These are phyloP conservation scores for Polypedilum pembai DNA, from an alignment of 1,140 invertebrate species.

Conservation along the genomic window DNA sequence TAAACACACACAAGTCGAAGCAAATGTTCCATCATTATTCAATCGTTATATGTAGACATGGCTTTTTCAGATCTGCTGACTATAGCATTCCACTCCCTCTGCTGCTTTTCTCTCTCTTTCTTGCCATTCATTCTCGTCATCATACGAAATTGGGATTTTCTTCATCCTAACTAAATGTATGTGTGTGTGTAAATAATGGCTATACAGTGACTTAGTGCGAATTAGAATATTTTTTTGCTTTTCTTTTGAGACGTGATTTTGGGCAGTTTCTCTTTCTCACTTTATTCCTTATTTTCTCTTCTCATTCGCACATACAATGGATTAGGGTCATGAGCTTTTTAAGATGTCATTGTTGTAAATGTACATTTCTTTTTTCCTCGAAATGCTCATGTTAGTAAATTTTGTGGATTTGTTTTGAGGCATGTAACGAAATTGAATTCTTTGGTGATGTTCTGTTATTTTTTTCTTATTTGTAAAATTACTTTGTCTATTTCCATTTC, in stretches of 20 bases:
- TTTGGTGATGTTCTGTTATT: too few relatives aligned
- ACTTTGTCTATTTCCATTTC: too few relatives aligned
- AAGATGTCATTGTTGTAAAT: slow-evolving; percentile 12
- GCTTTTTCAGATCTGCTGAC: neutral
- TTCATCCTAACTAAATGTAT: too few relatives aligned
- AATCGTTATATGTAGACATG: neutral
- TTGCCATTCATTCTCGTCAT: neutral
- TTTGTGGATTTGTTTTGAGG: neutral
- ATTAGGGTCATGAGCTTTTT: slow-evolving; percentile 4
- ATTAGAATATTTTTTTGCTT: neutral
- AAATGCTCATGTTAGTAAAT: neutral
- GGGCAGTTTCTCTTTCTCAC: neutral
- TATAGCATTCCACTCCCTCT: neutral
- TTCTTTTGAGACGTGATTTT: neutral
- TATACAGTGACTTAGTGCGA: slow-evolving; percentile 16
- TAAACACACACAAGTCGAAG: neutral
- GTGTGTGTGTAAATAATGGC: slow-evolving; percentile 4
- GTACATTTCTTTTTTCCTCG: neutral
- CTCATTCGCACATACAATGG: neutral
- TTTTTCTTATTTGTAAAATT: too few relatives aligned
- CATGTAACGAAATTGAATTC: too few relatives aligned
- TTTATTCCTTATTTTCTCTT: neutral
- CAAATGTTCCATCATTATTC: slow-evolving; percentile 23
- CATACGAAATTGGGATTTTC: too few relatives aligned
- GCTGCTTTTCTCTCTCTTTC: neutral